Percentiles rank a stretch among this genome's conserved stretches.
Conservation (phyloP, 2,888 invertebrate species). For the Torymus tubicola region DNA sequence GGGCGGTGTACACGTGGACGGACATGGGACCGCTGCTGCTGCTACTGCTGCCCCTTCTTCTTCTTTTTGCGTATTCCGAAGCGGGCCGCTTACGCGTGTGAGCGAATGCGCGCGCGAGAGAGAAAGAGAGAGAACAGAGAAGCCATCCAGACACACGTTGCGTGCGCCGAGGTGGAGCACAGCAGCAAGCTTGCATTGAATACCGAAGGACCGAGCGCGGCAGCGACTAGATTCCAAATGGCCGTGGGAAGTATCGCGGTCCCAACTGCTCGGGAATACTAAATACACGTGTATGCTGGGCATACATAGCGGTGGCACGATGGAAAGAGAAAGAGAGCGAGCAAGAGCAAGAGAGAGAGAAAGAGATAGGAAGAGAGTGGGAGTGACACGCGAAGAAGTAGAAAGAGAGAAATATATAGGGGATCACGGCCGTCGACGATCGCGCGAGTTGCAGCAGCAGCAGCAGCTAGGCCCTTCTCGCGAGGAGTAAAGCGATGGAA, state of each 20-base stretch:
- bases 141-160: slow-evolving; percentile 53
- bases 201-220: slow-evolving; percentile 66
- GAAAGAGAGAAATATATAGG: slow-evolving; percentile 28
- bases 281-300: slow-evolving; percentile 65
- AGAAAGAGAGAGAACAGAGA: neutral
- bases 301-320: slow-evolving; percentile 44
- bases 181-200: slow-evolving; percentile 60
- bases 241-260: slow-evolving; percentile 74
- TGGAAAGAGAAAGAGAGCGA: slow-evolving; percentile 14
- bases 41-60: neutral
- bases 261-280: slow-evolving; percentile 70
- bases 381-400: slow-evolving; percentile 23
- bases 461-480: slow-evolving; percentile 18
- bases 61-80: slow-evolving; percentile 60
- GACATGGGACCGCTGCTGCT: slow-evolving; percentile 1
- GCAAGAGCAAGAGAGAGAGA: slow-evolving; percentile 30
- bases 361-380: slow-evolving; percentile 28
- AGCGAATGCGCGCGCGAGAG: neutral
- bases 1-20: slow-evolving; percentile 23
- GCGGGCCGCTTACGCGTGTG: slow-evolving; percentile 28
- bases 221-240: slow-evolving; percentile 70
- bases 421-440: slow-evolving; percentile 8
- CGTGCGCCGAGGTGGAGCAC: slow-evolving; percentile 56
- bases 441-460: too few relatives aligned
- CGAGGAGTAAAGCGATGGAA: slow-evolving; percentile 57